Conservation (phyloP, 2,113 vertebrate species). For the Odocoileus virginianus region DNA sequence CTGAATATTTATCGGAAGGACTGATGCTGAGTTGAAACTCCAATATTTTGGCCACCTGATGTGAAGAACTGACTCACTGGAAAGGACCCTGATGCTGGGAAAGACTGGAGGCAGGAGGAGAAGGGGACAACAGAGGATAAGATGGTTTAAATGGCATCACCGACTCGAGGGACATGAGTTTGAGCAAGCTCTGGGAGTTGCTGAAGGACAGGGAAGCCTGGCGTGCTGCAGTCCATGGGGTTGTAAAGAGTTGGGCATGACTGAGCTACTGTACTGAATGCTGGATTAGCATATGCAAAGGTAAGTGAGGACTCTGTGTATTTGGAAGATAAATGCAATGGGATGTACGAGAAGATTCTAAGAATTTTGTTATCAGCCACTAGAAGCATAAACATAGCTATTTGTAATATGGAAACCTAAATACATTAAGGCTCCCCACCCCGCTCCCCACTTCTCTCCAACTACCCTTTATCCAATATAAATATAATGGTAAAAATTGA, state of each 20-base stretch:
- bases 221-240: neutral
- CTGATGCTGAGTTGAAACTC: neutral
- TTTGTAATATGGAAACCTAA: neutral
- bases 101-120: neutral
- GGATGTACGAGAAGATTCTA: neutral
- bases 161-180: rapidly evolving
- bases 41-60: neutral
- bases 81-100: neutral
- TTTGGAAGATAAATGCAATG: neutral
- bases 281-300: too few relatives aligned
- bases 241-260: rapidly evolving
- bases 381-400: neutral
- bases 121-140: neutral
- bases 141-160: neutral
- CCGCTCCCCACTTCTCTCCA: rapidly evolving
- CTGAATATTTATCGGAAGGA: neutral
- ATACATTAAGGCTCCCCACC: neutral
- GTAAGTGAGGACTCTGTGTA: neutral
- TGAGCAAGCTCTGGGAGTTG: neutral
- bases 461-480: neutral
- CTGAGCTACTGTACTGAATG: neutral
- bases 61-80: neutral
- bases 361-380: neutral
- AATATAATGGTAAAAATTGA: neutral
- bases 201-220: neutral